Conservation (phyloP, 2,113 vertebrate genomes). For the Melanocharis versteri region DNA sequence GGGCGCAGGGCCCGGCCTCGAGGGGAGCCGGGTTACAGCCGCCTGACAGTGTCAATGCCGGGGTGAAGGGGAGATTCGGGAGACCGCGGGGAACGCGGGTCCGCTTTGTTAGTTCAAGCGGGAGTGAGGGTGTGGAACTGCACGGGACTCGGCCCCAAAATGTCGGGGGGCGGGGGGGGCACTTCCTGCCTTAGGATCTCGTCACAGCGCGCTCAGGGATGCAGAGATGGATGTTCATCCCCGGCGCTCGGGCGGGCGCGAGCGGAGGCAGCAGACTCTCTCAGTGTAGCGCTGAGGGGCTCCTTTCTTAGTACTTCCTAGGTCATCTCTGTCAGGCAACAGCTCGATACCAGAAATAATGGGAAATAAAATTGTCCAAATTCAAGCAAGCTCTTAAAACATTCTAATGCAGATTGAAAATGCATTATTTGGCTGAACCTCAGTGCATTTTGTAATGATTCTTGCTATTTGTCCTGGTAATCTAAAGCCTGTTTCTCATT, state of each 20-base stretch:
- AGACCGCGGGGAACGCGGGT: not conserved
- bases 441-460: not conserved
- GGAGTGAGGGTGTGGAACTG: not conserved
- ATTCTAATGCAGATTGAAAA: no score
- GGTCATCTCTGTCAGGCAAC: not conserved
- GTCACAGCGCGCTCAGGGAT: not conserved
- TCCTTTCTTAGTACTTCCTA: not conserved
- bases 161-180: not conserved
- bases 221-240: not conserved
- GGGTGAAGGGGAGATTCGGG: not conserved
- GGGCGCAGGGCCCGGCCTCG: not conserved
- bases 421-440: not conserved
- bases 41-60: accelerated
- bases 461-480: not conserved
- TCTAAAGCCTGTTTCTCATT: not conserved
- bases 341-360: no score
- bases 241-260: not conserved
- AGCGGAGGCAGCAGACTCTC: not conserved
- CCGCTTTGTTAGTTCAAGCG: no score
- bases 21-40: accelerated
- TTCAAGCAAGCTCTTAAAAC: not conserved
- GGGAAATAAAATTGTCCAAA: no score
- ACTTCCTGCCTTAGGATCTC: not conserved
- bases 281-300: not conserved
- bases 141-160: not conserved